Percentiles rank a stretch among this genome's conserved stretches.
phyloP scores from a whole-genome alignment of 1,140 invertebrate genomes.

The Mesaphorura yosii region DNA sequence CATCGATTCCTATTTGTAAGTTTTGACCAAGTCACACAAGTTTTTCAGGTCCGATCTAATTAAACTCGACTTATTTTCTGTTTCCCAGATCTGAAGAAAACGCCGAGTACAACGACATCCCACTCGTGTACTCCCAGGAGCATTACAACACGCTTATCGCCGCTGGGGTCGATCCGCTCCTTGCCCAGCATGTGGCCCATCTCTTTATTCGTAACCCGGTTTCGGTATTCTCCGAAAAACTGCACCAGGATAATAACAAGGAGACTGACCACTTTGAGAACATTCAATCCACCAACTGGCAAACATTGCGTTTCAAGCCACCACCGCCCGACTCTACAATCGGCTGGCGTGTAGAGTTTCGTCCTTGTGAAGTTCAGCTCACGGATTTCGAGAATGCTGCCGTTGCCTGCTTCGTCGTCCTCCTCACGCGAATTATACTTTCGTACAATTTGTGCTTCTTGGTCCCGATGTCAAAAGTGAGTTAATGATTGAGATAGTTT shows the following conservation, averaged over 20 bases:
- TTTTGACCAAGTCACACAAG: too few relatives aligned
- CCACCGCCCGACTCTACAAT: conserved; percentile 88
- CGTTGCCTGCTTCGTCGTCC: conserved; percentile 94
- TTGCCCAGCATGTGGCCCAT: conserved; percentile 93
- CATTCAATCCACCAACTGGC: conserved; percentile 99
- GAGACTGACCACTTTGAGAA: conserved; percentile 99
- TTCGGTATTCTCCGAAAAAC: conserved; percentile 88
- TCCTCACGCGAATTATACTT: conserved; percentile 90
- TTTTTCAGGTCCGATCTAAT: too few relatives aligned
- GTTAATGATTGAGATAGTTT: conserved; percentile 7
- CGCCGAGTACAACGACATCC: conserved; percentile 71
- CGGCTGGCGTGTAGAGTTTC: conserved; percentile 98
- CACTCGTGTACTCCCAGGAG: conserved; percentile 70
- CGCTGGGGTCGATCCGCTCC: conserved; percentile 75
- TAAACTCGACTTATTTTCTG: too few relatives aligned
- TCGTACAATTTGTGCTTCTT: conserved; percentile 93
- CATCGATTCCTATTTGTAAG: conserved; percentile 86
- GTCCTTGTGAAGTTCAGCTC: conserved; percentile 95
- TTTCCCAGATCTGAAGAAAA: conserved; percentile 22
- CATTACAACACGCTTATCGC: conserved; percentile 69
- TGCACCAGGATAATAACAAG: conserved; percentile 83
- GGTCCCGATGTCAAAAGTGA: conserved; percentile 91
- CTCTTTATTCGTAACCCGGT: conserved; percentile 97
- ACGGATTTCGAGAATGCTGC: conserved; percentile 99
- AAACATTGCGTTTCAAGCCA: conserved; percentile 99